Base-by-base conservation (phyloP, 2,888 invertebrate genomes). In the Ormyrus labotus region DNA sequence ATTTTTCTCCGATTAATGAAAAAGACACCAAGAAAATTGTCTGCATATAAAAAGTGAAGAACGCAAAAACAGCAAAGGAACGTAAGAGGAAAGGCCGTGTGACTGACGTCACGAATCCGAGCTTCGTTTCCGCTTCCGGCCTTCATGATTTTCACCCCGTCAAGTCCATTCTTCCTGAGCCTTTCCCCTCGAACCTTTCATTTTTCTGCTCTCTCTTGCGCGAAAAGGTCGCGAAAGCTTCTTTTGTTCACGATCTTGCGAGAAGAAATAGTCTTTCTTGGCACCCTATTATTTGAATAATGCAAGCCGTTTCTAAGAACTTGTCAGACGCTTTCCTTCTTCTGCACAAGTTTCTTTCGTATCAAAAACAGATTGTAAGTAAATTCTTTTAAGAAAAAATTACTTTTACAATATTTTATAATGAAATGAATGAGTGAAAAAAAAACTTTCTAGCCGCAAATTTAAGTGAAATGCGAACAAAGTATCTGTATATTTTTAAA, bases 91-190 rank as follows among this genome's bases (percentile, higher is more conserved):
- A 57, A 50, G 68, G 61, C 34, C 81, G 70, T 71, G 80, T 45
- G 61, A 73, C 68, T 84, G 81, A 85, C 83, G 84, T 84, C 83
- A 84, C 78, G 76, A 77, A 84, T 78, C 80, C 83, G 84, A 88
- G 85, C 85, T 87, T 86, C 85, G 86, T 88, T 88, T 88, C 88
- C 88, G 87, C 73, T 86, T 87, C 88, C 88, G 87, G 84, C 73
- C 85, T 86, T 85, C 86, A 85, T 86, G 86, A 88, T 86, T 88
- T 87, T 88, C 86, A 86, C 87, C 83, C 87, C 86, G 87, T 87
- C 87, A 86, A 87, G 83, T 87, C 87, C 84, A 87, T 88, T 89
- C 87, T 88, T 87, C 80, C 71, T 45, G 51, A 77, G 63, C 55
- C 80, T 75, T 78, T 78, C 64, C 51, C 70, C 61, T 58, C 72